Evolutionary conservation across 64 coral and sea anemone species (phyloP), one percentile per base, ranked within the genome.

Genomic region (Cladopsammia gracilis): DNA sequence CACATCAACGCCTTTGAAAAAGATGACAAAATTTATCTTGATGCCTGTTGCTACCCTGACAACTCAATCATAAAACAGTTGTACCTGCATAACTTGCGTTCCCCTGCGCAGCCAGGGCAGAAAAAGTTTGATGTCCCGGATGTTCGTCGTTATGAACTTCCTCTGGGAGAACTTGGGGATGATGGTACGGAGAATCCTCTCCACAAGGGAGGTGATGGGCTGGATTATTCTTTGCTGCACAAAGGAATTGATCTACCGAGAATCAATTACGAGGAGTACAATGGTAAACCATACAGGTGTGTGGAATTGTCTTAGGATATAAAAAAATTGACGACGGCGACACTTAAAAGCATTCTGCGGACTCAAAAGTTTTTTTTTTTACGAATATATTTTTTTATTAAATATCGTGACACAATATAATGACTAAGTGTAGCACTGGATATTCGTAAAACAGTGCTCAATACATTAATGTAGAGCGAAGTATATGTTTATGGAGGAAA

Each of bases 1-100:
- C 93, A 92, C 49, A 84, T 98, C 54, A 98, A 98, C 75, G 96
- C 96, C 15, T 98, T 86, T 93, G 96, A 98, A 61, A 89, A 56
- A 64, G 87, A 95, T 18, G 89, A 48, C 7, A 87, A 70, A 18
- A 93, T 96, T 62, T 75, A 90, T 14, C 51, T 98, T 3, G 93
- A 98, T 69, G 56, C 95, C 18, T 92, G 89, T 75, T 89, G 96
- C 10, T 98, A 89, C 78, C 47, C 76, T 34, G 86, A 98, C 78
- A 72, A 94, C 46, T 23, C 25, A 8, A 51, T 98, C 47, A 52
- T 98, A n/a, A 60, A 95, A 0, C 53, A 85, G 48, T 7, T 95
- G 6, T 93, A 98, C 23, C 70, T 98, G 52, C 77, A 86, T 22
- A 86, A 98, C 14, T 65, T 92, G 13, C 79, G 86, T 82, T 70